Evolutionary conservation across 2,113 vertebrate genomes (phyloP), one percentile per base, ranked within the genome.

Genomic region (Pelmatolapia mariae): DNA sequence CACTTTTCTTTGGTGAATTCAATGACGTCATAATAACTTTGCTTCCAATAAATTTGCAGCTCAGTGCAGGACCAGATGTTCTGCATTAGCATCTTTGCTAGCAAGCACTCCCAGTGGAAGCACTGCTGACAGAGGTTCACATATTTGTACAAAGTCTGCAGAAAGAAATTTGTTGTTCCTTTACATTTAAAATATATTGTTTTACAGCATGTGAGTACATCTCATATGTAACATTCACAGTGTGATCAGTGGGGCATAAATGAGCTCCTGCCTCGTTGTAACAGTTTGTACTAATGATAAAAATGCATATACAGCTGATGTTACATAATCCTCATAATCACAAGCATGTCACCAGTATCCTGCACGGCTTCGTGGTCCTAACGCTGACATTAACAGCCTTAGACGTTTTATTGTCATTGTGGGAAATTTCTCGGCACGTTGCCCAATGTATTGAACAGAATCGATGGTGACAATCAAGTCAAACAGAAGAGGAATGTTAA

Each of bases 401-500:
- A 40, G 84, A 82, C 81, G 56, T 88, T 85, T 88, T 53, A 61
- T 11, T 86, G 57, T 88, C 88, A 87, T n/a, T 40, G 88, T 81
- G 76, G 85, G 56, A 85, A 36, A 78, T 47, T 85, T 86, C 86
- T 81, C 84, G 15, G 31, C 68, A 47, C 79, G 29, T 57, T 76
- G 52, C 54, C 82, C 53, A 18, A 88, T 16, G 83, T 87, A 86
- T 82, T 95, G 91, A 95, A 82, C 91, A 93, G 85, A 92, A 95
- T 93, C 13, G 10, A 84, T 89, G 90, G 86, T 89, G 93, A 95
- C 91, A 92, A 92, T 94, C 89, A 92, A 94, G 91, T 93, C 94
- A 95, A 90, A 95, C 93, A 95, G 94, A 94, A 93, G 89, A 95
- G 94, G 94, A 96, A 96, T 96, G 94, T 95, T 95, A 94, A 95